These are phyloP conservation scores for Chalcosyrphus nemorum DNA, from an alignment of 2,888 invertebrate species.

Conservation along the genomic window DNA sequence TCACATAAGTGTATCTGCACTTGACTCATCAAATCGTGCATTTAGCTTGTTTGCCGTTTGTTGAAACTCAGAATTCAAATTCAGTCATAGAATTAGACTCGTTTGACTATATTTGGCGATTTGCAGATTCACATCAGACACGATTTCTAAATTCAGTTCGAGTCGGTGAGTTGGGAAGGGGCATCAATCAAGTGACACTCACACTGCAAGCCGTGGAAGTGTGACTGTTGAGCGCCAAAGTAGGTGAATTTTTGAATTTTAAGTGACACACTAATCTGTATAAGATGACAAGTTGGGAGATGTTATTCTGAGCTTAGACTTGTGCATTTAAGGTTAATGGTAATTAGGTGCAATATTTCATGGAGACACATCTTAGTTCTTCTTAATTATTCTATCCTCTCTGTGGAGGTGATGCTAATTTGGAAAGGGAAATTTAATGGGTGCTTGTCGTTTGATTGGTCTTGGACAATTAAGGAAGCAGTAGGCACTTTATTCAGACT, in stretches of 20 bases:
- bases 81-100: background rate
- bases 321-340: constrained; percentile 24
- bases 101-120: constrained; percentile 58
- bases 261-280: constrained; percentile 31
- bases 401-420: background rate
- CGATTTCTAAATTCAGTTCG: constrained; percentile 13
- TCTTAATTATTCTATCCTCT: background rate
- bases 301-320: background rate
- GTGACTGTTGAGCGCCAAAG: constrained; percentile 1
- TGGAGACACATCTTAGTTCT: background rate
- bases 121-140: constrained; percentile 63
- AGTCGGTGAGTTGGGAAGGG: constrained; percentile 41
- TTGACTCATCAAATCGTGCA: constrained; percentile 34
- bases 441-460: too few species aligned
- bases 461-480: too few species aligned
- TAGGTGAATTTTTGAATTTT: constrained; percentile 51
- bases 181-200: constrained; percentile 50
- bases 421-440: background rate
- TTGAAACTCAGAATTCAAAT: background rate
- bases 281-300: constrained; percentile 1
- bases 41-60: background rate
- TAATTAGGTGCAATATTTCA: background rate
- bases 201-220: background rate
- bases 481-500: too few species aligned
- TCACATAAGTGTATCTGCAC: constrained; percentile 9